phyloP scores from a whole-genome alignment of 2,888 invertebrate genomes.

The Neoscelio sp. region DNA sequence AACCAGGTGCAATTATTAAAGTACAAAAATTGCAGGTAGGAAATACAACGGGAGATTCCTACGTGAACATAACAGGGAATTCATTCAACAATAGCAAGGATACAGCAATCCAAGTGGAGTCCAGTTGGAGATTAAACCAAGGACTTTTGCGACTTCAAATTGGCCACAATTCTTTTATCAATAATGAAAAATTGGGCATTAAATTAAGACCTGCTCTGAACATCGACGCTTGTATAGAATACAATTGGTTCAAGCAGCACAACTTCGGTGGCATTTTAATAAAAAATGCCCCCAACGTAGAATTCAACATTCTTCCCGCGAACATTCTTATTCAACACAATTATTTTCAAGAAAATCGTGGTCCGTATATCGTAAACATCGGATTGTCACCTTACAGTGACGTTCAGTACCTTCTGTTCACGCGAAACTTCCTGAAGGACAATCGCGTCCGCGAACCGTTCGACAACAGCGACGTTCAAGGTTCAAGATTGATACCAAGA shows the following conservation, averaged over 20 bases:
- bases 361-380: slow-evolving; percentile 93
- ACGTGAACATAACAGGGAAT: slow-evolving; percentile 97
- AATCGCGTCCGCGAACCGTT: slow-evolving; percentile 95
- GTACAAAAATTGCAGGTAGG: slow-evolving; percentile 90
- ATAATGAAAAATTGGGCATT: slow-evolving; percentile 90
- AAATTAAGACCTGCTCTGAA: slow-evolving; percentile 93
- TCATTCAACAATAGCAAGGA: slow-evolving; percentile 91
- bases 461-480: slow-evolving; percentile 86
- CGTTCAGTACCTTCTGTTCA: slow-evolving; percentile 92
- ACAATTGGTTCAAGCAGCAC: slow-evolving; percentile 94
- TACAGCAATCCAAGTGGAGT: slow-evolving; percentile 91
- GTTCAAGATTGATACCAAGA: slow-evolving; percentile 91
- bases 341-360: slow-evolving; percentile 94
- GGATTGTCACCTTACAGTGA: slow-evolving; percentile 95
- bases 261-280: slow-evolving; percentile 93
- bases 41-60: slow-evolving; percentile 94
- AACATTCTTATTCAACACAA: slow-evolving; percentile 92
- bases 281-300: slow-evolving; percentile 91
- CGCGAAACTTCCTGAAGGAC: slow-evolving; percentile 93
- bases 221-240: slow-evolving; percentile 90
- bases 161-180: slow-evolving; percentile 93
- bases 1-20: no score
- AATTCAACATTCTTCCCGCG: slow-evolving; percentile 90
- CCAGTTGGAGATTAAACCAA: slow-evolving; percentile 89
- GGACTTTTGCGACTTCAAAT: slow-evolving; percentile 88